phyloP scores from a whole-genome alignment of 2,113 vertebrate genomes.

The Hippolais icterina region DNA sequence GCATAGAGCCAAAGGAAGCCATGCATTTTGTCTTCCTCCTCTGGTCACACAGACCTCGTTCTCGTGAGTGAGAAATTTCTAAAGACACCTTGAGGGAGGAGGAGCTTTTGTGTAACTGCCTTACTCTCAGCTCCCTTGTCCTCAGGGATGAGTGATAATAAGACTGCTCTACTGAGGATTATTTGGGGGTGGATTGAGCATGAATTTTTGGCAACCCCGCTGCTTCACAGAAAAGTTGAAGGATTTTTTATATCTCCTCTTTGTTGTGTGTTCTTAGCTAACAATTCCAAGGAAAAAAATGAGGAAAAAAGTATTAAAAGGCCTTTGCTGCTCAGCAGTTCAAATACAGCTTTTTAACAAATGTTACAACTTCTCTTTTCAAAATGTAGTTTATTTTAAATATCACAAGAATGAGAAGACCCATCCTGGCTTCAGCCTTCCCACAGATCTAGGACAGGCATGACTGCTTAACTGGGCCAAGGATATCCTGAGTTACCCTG shows the following conservation, averaged over 20 bases:
- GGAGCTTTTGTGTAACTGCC: background rate
- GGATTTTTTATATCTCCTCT: background rate
- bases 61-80: background rate
- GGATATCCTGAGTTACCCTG: background rate
- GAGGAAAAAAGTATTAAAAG: background rate
- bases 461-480: background rate
- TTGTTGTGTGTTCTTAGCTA: background rate
- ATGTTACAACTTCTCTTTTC: background rate
- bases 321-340: background rate
- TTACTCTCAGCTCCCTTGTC: background rate
- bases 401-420: background rate
- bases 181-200: constrained; percentile 2
- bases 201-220: background rate
- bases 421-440: background rate
- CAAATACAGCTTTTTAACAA: background rate
- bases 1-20: background rate
- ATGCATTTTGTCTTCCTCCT: constrained; percentile 8
- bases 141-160: background rate
- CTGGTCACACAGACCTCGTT: background rate
- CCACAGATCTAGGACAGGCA: background rate
- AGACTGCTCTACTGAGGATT: background rate
- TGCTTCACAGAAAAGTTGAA: background rate
- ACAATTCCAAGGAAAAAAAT: constrained; percentile 13
- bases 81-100: background rate
- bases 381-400: background rate